phyloP scores from a whole-genome alignment of 2,888 invertebrate species.

The Dexiosoma caninum region DNA sequence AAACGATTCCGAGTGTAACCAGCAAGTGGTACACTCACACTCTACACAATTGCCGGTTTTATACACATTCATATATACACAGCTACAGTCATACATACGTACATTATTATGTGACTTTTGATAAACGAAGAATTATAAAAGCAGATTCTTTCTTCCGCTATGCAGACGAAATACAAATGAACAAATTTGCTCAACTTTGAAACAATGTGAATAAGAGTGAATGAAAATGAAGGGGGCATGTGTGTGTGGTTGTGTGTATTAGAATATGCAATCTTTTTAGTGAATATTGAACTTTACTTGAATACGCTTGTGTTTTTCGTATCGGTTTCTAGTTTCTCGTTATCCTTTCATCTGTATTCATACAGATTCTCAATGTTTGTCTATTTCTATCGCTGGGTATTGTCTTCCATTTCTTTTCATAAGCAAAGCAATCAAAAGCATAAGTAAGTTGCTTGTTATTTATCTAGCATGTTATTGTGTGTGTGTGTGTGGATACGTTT shows the following conservation, averaged over 20 bases:
- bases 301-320: constrained; percentile 24
- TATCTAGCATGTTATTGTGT: neutral
- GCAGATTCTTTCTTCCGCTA: neutral
- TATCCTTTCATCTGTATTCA: constrained; percentile 52
- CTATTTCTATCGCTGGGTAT: constrained; percentile 37
- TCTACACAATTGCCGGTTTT: constrained; percentile 54
- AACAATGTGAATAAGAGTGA: neutral
- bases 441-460: constrained; percentile 38
- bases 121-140: neutral
- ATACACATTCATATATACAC: constrained; percentile 4
- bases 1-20: constrained; percentile 63
- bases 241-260: neutral
- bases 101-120: too few species aligned
- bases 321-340: constrained; percentile 47
- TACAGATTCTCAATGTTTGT: constrained; percentile 11
- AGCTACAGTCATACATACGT: too few species aligned
- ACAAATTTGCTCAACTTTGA: constrained; percentile 3
- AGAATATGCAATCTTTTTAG: constrained; percentile 27
- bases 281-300: constrained; percentile 62
- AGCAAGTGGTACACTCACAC: constrained; percentile 62
- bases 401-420: constrained; percentile 52
- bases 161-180: neutral
- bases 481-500: neutral
- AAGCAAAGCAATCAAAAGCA: constrained; percentile 61
- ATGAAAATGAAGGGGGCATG: neutral